A percentile compares a stretch with the other conserved stretches of the same genome.
These are phyloP conservation scores for Boloria selene DNA, from an alignment of 2,888 invertebrate genomes.

Conservation along the genomic window DNA sequence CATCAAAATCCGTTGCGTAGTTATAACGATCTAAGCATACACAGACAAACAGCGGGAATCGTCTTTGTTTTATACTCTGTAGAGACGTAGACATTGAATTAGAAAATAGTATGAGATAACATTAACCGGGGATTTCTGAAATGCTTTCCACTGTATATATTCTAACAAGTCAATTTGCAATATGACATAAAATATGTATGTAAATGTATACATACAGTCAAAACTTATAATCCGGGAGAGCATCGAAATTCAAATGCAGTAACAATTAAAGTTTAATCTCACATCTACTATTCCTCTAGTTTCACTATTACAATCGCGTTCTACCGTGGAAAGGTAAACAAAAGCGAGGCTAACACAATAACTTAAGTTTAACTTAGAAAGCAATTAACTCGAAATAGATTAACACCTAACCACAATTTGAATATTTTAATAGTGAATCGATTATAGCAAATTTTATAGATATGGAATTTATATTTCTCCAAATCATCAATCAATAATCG, in stretches of 20 bases:
- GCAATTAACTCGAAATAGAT: constrained; percentile 24
- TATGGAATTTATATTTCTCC: too few species aligned
- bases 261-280: constrained; percentile 10
- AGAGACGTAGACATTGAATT: too few species aligned
- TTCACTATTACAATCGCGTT: constrained; percentile 8
- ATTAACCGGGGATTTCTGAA: too few species aligned
- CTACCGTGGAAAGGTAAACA: constrained; percentile 14
- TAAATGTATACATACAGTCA: background rate
- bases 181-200: background rate
- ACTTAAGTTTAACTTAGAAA: constrained; percentile 24
- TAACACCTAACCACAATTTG: constrained; percentile 21
- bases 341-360: constrained; percentile 20
- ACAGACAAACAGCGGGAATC: too few species aligned
- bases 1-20: too few species aligned
- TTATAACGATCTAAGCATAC: too few species aligned
- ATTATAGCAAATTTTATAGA: too few species aligned
- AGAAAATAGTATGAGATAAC: too few species aligned
- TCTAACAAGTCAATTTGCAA: too few species aligned
- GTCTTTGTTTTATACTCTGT: too few species aligned
- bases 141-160: too few species aligned
- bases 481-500: too few species aligned
- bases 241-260: constrained; percentile 25
- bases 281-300: constrained; percentile 5
- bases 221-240: background rate
- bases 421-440: constrained; percentile 15